phyloP scores from a whole-genome alignment of 2,113 vertebrate genomes.

The Taxidea taxus region DNA sequence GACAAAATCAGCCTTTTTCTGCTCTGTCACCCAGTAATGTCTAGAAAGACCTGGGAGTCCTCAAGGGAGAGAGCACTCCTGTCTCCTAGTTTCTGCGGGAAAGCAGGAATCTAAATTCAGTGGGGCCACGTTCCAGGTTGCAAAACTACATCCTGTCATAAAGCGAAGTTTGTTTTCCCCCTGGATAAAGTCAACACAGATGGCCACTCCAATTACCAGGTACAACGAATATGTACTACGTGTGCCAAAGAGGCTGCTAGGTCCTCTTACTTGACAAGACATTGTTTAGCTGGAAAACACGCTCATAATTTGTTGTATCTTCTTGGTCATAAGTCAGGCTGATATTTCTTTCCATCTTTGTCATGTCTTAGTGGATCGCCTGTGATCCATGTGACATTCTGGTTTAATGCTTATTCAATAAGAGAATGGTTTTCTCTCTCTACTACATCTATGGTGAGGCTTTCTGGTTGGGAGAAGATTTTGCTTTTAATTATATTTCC shows the following conservation, averaged over 20 bases:
- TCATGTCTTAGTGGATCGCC: background rate
- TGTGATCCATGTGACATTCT: background rate
- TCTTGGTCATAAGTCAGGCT: background rate
- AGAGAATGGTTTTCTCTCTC: background rate
- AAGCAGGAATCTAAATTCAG: background rate
- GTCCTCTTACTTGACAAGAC: background rate
- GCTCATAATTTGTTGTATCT: background rate
- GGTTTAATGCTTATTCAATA: background rate
- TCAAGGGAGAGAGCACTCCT: background rate
- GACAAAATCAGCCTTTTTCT: background rate
- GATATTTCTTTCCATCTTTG: background rate
- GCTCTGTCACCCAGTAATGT: background rate
- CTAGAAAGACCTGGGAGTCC: background rate
- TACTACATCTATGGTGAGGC: background rate
- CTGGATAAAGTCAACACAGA: background rate
- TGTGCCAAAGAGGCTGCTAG: background rate
- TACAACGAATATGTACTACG: background rate
- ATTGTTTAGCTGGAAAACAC: background rate
- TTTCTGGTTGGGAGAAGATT: background rate
- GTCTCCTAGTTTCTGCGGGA: background rate
- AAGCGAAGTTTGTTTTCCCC: background rate
- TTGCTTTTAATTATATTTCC: background rate
- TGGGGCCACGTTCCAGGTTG: background rate
- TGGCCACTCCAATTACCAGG: background rate
- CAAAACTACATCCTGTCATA: background rate